phyloP scores from a whole-genome alignment of 2,888 invertebrate genomes.

The Apamea sordens region DNA sequence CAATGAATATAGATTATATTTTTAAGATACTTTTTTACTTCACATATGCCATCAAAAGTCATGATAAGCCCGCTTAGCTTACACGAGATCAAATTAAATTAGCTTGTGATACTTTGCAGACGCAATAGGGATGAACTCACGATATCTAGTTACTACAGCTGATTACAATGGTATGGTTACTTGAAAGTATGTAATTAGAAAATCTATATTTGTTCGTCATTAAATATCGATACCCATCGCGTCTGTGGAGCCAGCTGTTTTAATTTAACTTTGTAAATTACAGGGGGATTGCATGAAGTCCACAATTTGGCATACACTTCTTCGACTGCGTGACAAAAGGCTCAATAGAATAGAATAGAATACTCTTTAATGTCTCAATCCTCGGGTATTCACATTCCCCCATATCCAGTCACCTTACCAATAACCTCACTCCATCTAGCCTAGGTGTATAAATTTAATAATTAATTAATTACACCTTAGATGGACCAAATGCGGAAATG shows the following conservation, averaged over 20 bases:
- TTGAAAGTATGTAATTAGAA: not conserved
- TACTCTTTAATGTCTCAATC: no score
- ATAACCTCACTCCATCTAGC: not conserved
- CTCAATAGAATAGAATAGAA: no score
- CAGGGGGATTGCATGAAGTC: not conserved
- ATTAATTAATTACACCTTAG: not conserved
- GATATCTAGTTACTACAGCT: not conserved
- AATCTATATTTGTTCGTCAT: not conserved
- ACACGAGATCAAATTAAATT: not conserved
- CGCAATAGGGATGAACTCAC: not conserved
- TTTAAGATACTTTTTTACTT: not conserved
- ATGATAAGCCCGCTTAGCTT: not conserved
- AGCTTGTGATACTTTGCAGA: not conserved
- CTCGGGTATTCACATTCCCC: not conserved
- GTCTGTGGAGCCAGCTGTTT: not conserved
- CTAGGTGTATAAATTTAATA: not conserved
- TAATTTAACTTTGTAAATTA: not conserved
- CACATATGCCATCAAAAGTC: no score
- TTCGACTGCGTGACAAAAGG: not conserved
- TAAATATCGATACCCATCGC: not conserved
- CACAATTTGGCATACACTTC: not conserved
- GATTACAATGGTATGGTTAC: not conserved
- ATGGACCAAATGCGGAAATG: not conserved
- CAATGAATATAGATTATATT: not conserved
- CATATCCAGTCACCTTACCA: not conserved